These are phyloP conservation scores for Chrysolina americana DNA, from an alignment of 2,888 invertebrate species.

Conservation along the genomic window DNA sequence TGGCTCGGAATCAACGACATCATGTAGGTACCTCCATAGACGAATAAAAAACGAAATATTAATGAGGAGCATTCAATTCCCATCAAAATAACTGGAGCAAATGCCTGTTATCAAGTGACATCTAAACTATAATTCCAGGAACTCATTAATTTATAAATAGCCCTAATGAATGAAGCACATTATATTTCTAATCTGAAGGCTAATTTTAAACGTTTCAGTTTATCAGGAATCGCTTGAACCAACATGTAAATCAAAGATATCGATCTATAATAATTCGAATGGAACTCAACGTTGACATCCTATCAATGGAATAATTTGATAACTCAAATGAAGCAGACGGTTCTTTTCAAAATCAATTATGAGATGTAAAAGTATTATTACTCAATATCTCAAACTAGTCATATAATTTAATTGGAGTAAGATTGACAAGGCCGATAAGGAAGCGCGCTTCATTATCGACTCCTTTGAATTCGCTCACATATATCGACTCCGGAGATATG, in stretches of 20 bases:
- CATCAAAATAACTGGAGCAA: slow-evolving; percentile 6
- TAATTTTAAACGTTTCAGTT: slow-evolving; percentile 12
- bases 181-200: slow-evolving; percentile 6
- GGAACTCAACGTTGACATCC: slow-evolving; percentile 18
- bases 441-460: slow-evolving; percentile 22
- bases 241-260: slow-evolving; percentile 11
- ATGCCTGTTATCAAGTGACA: slow-evolving; percentile 5
- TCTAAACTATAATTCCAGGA: slow-evolving; percentile 2
- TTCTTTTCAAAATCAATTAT: slow-evolving; percentile 60
- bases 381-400: slow-evolving; percentile 66
- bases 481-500: slow-evolving; percentile 10
- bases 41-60: not conserved
- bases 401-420: slow-evolving; percentile 64
- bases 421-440: slow-evolving; percentile 64
- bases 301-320: slow-evolving; percentile 43
- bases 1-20: not conserved
- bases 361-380: slow-evolving; percentile 65
- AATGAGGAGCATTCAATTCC: not conserved
- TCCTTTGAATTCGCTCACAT: slow-evolving; percentile 22
- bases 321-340: slow-evolving; percentile 52
- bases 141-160: slow-evolving; percentile 16
- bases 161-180: slow-evolving; percentile 1
- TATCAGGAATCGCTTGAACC: not conserved
- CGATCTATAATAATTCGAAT: not conserved
- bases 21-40: not conserved